A percentile compares a stretch with the other conserved stretches of the same genome.
phyloP scores from a whole-genome alignment of 2,888 invertebrate genomes.

The Hirtodrosophila histrioides region DNA sequence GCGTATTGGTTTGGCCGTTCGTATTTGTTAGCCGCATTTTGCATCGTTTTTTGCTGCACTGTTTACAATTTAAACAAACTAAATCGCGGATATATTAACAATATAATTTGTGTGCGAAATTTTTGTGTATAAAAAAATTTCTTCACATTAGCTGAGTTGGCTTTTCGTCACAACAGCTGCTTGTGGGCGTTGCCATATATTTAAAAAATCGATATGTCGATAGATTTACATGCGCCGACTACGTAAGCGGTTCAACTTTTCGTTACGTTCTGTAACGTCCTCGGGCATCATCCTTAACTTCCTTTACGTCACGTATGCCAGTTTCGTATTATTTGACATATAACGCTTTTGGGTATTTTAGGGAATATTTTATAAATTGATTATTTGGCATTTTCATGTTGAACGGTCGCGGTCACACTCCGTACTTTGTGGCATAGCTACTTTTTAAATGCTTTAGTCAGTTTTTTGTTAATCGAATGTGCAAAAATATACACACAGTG shows the following conservation, averaged over 20 bases:
- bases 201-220: constrained; percentile 11
- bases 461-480: constrained; percentile 29
- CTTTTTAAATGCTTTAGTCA: constrained; percentile 41
- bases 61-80: constrained; percentile 29
- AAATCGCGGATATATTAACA: constrained; percentile 31
- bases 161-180: constrained; percentile 68
- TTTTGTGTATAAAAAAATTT: constrained; percentile 59
- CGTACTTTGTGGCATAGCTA: constrained; percentile 33
- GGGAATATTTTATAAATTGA: too few species aligned
- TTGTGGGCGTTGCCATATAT: constrained; percentile 34
- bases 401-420: too few species aligned
- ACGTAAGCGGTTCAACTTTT: too few species aligned
- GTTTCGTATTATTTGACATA: too few species aligned
- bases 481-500: constrained; percentile 29
- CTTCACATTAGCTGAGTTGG: constrained; percentile 76
- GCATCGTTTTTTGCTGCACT: constrained; percentile 65
- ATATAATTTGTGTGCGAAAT: constrained; percentile 36
- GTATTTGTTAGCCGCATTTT: constrained; percentile 67
- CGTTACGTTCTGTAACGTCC: too few species aligned
- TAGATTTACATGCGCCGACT: neutral
- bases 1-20: constrained; percentile 47
- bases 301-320: too few species aligned
- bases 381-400: too few species aligned
- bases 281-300: too few species aligned
- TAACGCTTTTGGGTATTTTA: too few species aligned